These are phyloP conservation scores for Engraulis encrasicolus DNA, from an alignment of 2,113 vertebrate genomes.

Conservation along the genomic window DNA sequence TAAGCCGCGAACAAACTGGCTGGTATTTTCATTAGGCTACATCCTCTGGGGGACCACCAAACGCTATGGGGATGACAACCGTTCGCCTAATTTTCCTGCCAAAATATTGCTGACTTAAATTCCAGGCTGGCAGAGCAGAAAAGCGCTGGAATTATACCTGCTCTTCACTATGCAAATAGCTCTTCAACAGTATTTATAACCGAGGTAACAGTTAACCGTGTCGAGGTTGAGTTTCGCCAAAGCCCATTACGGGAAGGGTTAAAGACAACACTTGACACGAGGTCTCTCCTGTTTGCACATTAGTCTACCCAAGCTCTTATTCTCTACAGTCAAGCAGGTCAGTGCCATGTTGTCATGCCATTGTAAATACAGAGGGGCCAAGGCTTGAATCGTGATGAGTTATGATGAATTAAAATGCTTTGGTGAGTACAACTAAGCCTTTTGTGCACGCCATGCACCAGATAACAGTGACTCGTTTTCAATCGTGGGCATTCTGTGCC, in stretches of 20 bases:
- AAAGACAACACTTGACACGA: neutral
- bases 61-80: neutral
- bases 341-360: neutral
- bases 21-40: neutral
- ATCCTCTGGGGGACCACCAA: neutral
- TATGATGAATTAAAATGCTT: neutral
- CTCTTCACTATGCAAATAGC: neutral
- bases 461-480: neutral
- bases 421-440: neutral
- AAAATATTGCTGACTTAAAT: neutral
- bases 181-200: neutral
- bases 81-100: neutral
- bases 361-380: neutral
- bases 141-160: neutral
- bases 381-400: neutral
- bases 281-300: neutral
- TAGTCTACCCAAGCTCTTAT: neutral
- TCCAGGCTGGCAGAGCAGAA: neutral
- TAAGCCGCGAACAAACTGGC: neutral
- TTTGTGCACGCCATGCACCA: neutral
- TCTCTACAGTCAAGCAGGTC: neutral
- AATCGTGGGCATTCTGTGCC: neutral
- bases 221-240: neutral
- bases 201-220: neutral
- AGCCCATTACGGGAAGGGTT: neutral